Evolutionary conservation across 2,797 vertebrate species (phyloP).

Genomic region (Danio jaintianensis): DNA sequence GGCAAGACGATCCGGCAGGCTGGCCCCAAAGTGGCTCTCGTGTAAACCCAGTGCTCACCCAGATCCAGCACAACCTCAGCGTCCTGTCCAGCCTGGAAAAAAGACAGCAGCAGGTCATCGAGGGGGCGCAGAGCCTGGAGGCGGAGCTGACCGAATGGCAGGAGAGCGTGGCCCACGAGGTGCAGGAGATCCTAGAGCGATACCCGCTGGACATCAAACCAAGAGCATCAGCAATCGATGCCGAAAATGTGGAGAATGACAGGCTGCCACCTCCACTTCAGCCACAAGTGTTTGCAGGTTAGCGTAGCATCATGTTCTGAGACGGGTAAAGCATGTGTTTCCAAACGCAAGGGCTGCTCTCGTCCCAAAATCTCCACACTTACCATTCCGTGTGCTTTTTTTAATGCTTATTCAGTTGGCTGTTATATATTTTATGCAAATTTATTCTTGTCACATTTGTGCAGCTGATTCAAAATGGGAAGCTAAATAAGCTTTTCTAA

Average conservation of each 20-base stretch:
- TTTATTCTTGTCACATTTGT: neutral
- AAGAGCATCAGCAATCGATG: conserved; percentile 86
- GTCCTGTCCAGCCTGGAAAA: conserved; percentile 84
- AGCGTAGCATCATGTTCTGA: conserved; percentile 49
- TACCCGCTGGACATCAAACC: conserved; percentile 87
- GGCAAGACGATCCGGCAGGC: conserved; percentile 78
- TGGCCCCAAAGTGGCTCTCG: conserved; percentile 73
- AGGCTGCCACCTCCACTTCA: conserved; percentile 89
- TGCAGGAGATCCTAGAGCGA: conserved; percentile 88
- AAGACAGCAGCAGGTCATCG: conserved; percentile 88
- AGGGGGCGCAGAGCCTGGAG: conserved; percentile 85
- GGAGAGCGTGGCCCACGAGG: conserved; percentile 84
- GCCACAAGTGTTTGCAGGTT: conserved; percentile 92
- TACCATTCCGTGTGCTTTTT: neutral
- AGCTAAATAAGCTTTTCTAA: conserved; percentile 2
- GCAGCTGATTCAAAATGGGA: conserved; percentile 1
- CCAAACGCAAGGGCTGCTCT: neutral
- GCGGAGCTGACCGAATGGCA: conserved; percentile 91
- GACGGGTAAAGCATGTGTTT: conserved; percentile 12
- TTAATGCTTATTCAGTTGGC: neutral
- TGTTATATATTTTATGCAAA: neutral
- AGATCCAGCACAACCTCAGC: conserved; percentile 90
- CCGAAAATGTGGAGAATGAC: conserved; percentile 89
- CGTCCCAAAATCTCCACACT: neutral
- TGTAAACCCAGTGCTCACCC: conserved; percentile 74